Conservation (phyloP, 1,140 invertebrate genomes). For the Hestina assimilis region DNA sequence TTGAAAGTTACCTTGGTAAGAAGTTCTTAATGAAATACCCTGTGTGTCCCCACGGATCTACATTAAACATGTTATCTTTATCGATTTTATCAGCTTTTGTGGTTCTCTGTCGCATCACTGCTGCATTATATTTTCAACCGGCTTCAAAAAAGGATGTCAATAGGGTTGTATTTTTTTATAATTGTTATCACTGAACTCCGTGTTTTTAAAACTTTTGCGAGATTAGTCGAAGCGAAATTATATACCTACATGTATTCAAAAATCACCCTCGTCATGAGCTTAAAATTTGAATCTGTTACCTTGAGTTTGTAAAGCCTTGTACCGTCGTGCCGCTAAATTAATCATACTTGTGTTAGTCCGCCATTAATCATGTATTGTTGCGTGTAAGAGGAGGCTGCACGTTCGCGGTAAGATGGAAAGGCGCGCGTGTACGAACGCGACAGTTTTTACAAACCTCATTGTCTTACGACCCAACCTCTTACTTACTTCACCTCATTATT, state of each 20-base stretch:
- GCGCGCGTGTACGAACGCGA: constrained; percentile 7
- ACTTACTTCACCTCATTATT: constrained; percentile 19
- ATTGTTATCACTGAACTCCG: too few species aligned
- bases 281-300: constrained; percentile 23
- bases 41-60: constrained; percentile 36
- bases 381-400: constrained; percentile 34
- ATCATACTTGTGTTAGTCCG: constrained; percentile 47
- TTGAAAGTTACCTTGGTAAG: constrained; percentile 31
- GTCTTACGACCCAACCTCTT: constrained; percentile 15
- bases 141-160: too few species aligned
- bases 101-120: constrained; percentile 13
- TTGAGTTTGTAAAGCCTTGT: constrained; percentile 25
- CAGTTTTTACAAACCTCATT: constrained; percentile 22
- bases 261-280: constrained; percentile 7
- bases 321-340: constrained; percentile 48
- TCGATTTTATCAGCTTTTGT: constrained; percentile 49
- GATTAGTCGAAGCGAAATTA: too few species aligned
- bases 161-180: too few species aligned
- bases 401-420: constrained; percentile 8
- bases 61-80: constrained; percentile 71
- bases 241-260: not conserved
- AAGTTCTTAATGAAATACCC: constrained; percentile 45
- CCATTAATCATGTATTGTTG: constrained; percentile 66
- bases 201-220: too few species aligned
- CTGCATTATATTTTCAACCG: constrained; percentile 3